Evolutionary conservation across 2,113 vertebrate species (phyloP), one percentile per base, ranked within the genome.

Genomic region (Cricetomys ansorgei): DNA sequence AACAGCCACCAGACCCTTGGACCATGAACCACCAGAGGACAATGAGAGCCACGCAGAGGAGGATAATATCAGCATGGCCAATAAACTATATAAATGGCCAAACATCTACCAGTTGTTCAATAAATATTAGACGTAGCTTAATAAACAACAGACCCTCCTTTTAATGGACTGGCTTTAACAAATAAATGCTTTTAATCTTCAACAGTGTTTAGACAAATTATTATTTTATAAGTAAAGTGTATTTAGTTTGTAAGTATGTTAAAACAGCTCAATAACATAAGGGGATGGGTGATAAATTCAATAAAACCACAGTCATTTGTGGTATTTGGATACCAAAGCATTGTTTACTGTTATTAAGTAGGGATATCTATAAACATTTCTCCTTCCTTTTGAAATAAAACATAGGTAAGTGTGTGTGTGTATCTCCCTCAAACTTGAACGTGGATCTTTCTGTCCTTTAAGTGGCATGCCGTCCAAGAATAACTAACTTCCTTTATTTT

Each of bases 401-500:
- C 62, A 67, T 65, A 87, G 23, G n/a, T 79, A 37, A 27, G 5
- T 69, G 9, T 79, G 31, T 79, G 48, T 55, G 34, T 31, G 8
- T 53, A 45, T 57, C 1, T 48, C 0, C 34, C 17, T 55, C 13
- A 9, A 4, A 7, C 15, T 86, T 25, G 53, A 92, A 17, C 17
- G 94, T 86, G 7, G 17, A 80, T 87, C 13, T 40, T 27, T 77
- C 17, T 70, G 29, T 87, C 7, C 40, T 85, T 85, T 67, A 92
- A 91, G 17, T 83, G 29, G 27, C 31, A 73, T 87, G 43, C 0
- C 2, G 77, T 59, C 70, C 43, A 90, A 92, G 70, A 94, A 89
- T 69, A 94, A 88, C n/a, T 72, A 70, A 40, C 16, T 90, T n/a
- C 7, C 12, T 81, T 96, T 91, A 62, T 76, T 48, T 95, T n/a